These are phyloP conservation scores for Dysmachus trigonus DNA, from an alignment of 2,888 invertebrate genomes.

Conservation along the genomic window DNA sequence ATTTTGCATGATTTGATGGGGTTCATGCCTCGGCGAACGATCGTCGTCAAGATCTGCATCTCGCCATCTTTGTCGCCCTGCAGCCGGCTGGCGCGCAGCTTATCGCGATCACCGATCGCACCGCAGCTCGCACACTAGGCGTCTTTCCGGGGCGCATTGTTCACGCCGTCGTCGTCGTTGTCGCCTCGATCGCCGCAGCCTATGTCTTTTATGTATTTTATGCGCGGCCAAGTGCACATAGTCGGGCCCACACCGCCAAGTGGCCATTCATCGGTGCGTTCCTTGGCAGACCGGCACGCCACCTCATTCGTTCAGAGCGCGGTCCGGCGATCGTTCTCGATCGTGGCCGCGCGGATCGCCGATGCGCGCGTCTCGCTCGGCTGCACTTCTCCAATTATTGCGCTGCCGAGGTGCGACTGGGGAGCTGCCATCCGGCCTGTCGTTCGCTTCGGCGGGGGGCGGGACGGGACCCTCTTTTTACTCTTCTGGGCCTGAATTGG, in stretches of 20 bases:
- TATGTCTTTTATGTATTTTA: neutral
- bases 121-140: neutral
- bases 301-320: neutral
- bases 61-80: constrained; percentile 3
- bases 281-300: neutral
- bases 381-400: constrained; percentile 13
- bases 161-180: neutral
- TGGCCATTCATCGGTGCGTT: neutral
- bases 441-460: neutral
- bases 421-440: no score
- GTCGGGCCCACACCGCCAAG: neutral
- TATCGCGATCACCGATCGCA: neutral
- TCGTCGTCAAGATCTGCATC: neutral
- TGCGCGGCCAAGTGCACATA: neutral
- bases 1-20: constrained; percentile 37
- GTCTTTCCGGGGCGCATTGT: neutral
- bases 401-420: neutral
- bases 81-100: neutral
- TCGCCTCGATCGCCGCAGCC: neutral
- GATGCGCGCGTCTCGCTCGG: neutral
- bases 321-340: neutral
- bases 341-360: neutral
- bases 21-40: neutral
- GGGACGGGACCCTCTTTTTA: neutral
- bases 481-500: neutral